Conservation (phyloP, 1,140 invertebrate species). For the Drosophila saltans region DNA sequence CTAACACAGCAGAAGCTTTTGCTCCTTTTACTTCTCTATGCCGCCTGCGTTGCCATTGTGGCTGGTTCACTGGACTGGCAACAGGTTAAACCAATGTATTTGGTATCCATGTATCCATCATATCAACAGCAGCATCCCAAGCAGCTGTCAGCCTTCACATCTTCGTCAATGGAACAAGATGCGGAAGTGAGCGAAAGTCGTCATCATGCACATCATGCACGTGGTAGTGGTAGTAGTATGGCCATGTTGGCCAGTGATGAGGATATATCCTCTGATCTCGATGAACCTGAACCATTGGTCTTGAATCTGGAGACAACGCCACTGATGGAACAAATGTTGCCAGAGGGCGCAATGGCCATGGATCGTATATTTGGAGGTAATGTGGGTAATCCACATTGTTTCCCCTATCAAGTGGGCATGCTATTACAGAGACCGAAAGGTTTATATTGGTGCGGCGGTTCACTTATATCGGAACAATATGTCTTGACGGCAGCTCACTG, state of each 20-base stretch:
- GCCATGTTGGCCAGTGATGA: slow-evolving; percentile 14
- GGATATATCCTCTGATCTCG: slow-evolving; percentile 23
- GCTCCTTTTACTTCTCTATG: slow-evolving; percentile 51
- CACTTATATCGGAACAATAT: slow-evolving; percentile 85
- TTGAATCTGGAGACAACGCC: slow-evolving; percentile 71
- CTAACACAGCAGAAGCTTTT: slow-evolving; percentile 37
- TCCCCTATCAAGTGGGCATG: slow-evolving; percentile 83
- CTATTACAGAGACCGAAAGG: slow-evolving; percentile 76
- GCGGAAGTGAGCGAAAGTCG: slow-evolving; percentile 68
- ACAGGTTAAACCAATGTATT: slow-evolving; percentile 80
- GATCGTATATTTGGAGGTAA: slow-evolving; percentile 82
- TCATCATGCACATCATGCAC: slow-evolving; percentile 43
- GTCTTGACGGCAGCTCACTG: slow-evolving; percentile 87
- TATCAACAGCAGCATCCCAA: slow-evolving; percentile 34
- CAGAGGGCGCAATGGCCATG: slow-evolving; percentile 75
- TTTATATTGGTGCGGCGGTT: slow-evolving; percentile 85
- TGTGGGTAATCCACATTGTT: slow-evolving; percentile 72
- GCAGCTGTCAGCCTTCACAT: slow-evolving; percentile 36
- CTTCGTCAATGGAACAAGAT: slow-evolving; percentile 50
- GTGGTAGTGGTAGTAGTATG: not conserved
- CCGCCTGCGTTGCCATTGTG: slow-evolving; percentile 13
- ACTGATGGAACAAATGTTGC: slow-evolving; percentile 64
- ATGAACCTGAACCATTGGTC: slow-evolving; percentile 61
- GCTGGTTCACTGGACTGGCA: slow-evolving; percentile 71
- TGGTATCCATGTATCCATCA: slow-evolving; percentile 75